Evolutionary conservation across 2,888 invertebrate genomes (phyloP).

Genomic region (Cabera pusaria): DNA sequence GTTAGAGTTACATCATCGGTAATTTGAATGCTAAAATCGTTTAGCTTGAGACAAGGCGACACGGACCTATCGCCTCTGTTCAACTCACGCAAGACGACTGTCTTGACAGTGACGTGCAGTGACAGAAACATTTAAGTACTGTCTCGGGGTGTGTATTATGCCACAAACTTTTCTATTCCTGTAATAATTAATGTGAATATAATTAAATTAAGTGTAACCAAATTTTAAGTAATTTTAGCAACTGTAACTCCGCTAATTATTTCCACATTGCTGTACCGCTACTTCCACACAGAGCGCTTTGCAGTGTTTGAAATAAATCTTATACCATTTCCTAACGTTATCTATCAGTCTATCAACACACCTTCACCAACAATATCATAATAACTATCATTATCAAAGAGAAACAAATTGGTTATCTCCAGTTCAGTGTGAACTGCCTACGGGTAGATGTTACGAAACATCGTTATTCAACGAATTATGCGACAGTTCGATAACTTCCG

Average conservation of each 20-base stretch:
- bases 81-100: no score
- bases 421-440: slow-evolving; percentile 21
- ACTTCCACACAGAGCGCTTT: no score
- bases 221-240: no score
- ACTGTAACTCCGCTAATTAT: no score
- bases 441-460: slow-evolving; percentile 45
- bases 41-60: slow-evolving; percentile 34
- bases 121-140: slow-evolving; percentile 10
- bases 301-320: slow-evolving; percentile 16
- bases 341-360: slow-evolving; percentile 16
- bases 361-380: slow-evolving; percentile 23
- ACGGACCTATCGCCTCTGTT: slow-evolving; percentile 42
- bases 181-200: no score
- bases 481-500: slow-evolving; percentile 51
- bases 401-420: slow-evolving; percentile 27
- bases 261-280: no score
- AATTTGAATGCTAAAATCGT: slow-evolving; percentile 44
- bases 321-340: slow-evolving; percentile 11
- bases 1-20: slow-evolving; percentile 39
- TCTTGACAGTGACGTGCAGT: slow-evolving; percentile 13
- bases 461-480: slow-evolving; percentile 62
- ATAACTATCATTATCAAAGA: slow-evolving; percentile 26
- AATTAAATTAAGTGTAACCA: no score
- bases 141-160: no score
- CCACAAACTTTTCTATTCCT: no score